These are phyloP conservation scores for Euplexia lucipara DNA, from an alignment of 2,888 invertebrate species.

Conservation along the genomic window DNA sequence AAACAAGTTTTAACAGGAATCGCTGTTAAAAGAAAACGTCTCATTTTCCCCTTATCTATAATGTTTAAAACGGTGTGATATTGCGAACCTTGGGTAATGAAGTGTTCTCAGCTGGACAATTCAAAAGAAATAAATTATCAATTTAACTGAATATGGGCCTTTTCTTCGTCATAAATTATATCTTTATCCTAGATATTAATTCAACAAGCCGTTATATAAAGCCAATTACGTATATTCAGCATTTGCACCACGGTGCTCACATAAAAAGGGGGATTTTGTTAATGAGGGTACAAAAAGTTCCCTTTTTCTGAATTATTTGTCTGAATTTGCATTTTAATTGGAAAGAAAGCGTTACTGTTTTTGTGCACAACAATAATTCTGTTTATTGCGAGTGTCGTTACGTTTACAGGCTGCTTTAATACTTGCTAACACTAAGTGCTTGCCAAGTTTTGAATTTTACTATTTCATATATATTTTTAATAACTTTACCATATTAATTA, in stretches of 20 bases:
- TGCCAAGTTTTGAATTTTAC: too few relatives aligned
- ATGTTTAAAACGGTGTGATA: conserved; percentile 16
- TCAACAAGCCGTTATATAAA: conserved; percentile 75
- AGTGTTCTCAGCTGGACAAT: conserved; percentile 53
- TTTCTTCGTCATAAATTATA: conserved; percentile 64
- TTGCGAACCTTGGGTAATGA: conserved; percentile 32
- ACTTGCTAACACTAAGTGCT: too few relatives aligned
- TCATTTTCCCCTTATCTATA: not conserved
- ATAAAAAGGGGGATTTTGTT: conserved; percentile 77
- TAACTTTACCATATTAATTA: too few relatives aligned
- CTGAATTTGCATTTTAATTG: conserved; percentile 84
- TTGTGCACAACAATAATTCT: conserved; percentile 64
- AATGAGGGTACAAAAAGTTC: conserved; percentile 82
- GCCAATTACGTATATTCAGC: conserved; percentile 79
- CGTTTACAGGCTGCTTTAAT: conserved; percentile 5
- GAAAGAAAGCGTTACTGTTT: conserved; percentile 76
- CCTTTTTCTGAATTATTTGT: conserved; percentile 80
- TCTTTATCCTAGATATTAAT: conserved; percentile 72
- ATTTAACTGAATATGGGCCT: conserved; percentile 57
- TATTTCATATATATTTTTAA: too few relatives aligned
- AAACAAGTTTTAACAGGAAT: not conserved
- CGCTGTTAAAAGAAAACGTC: not conserved
- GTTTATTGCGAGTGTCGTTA: conserved; percentile 40
- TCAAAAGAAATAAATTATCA: conserved; percentile 57
- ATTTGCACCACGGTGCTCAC: conserved; percentile 72